These are phyloP conservation scores for Anableps anableps DNA, from an alignment of 2,797 vertebrate genomes.

Conservation along the genomic window DNA sequence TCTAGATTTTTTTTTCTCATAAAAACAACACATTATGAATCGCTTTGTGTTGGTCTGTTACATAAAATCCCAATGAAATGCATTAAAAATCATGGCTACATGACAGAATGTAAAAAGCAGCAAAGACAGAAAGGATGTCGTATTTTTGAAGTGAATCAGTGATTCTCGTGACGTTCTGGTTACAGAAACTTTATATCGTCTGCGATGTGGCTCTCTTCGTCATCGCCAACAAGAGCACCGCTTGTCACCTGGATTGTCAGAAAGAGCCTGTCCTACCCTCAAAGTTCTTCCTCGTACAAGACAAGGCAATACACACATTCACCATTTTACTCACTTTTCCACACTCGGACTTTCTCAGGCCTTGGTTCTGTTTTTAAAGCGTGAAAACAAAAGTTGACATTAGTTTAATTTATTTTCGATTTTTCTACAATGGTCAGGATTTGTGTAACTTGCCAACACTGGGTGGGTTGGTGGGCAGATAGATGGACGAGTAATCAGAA, in stretches of 20 bases:
- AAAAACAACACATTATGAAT: not conserved
- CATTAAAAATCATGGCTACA: not conserved
- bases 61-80: not conserved
- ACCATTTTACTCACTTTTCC: not conserved
- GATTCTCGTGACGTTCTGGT: constrained; percentile 21
- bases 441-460: not conserved
- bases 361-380: not conserved
- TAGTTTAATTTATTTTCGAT: not conserved
- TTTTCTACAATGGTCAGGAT: not conserved
- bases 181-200: constrained; percentile 96
- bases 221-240: constrained; percentile 97
- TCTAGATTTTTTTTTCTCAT: no score
- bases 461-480: not conserved
- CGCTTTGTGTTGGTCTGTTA: not conserved
- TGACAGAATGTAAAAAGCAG: not conserved
- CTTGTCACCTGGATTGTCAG: constrained; percentile 93
- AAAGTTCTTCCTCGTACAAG: constrained; percentile 95
- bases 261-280: constrained; percentile 94
- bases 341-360: not conserved
- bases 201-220: constrained; percentile 98
- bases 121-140: not conserved
- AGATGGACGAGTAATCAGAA: not conserved
- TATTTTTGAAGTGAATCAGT: not conserved
- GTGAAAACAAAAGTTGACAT: not conserved
- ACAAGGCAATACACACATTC: constrained; percentile 85